Conservation (phyloP, 1,140 invertebrate species). For the Ctenoplectra terminalis region DNA sequence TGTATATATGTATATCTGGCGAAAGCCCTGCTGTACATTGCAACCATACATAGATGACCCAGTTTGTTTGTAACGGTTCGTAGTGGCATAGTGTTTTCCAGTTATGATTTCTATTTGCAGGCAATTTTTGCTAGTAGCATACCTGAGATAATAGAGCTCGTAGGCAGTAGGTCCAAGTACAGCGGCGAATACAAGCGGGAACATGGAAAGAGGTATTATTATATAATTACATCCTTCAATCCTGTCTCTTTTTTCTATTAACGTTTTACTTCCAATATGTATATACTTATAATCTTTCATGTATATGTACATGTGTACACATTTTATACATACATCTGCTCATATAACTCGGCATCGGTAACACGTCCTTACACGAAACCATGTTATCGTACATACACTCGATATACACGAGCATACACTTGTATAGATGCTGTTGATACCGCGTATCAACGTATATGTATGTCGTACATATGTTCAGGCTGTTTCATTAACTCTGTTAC, state of each 20-base stretch:
- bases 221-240: slow-evolving; percentile 70
- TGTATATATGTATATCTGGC: slow-evolving; percentile 27
- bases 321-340: slow-evolving; percentile 8
- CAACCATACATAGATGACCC: slow-evolving; percentile 69
- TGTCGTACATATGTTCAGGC: background rate
- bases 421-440: too few species aligned
- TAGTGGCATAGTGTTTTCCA: slow-evolving; percentile 76
- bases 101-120: slow-evolving; percentile 87
- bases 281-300: slow-evolving; percentile 54
- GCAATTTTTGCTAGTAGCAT: slow-evolving; percentile 99
- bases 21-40: slow-evolving; percentile 53
- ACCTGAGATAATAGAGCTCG: slow-evolving; percentile 99
- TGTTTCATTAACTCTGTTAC: slow-evolving; percentile 2
- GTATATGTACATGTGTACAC: slow-evolving; percentile 33
- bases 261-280: slow-evolving; percentile 62
- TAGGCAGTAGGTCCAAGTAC: slow-evolving; percentile 98
- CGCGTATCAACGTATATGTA: too few species aligned
- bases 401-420: background rate
- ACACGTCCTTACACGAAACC: background rate
- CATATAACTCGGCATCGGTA: background rate
- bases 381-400: background rate
- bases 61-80: slow-evolving; percentile 65
- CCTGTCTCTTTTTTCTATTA: slow-evolving; percentile 59
- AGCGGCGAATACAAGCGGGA: slow-evolving; percentile 98
- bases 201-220: slow-evolving; percentile 96